These are phyloP conservation scores for Dendrocincla fuliginosa DNA, from an alignment of 2,797 vertebrate species.

Conservation along the genomic window DNA sequence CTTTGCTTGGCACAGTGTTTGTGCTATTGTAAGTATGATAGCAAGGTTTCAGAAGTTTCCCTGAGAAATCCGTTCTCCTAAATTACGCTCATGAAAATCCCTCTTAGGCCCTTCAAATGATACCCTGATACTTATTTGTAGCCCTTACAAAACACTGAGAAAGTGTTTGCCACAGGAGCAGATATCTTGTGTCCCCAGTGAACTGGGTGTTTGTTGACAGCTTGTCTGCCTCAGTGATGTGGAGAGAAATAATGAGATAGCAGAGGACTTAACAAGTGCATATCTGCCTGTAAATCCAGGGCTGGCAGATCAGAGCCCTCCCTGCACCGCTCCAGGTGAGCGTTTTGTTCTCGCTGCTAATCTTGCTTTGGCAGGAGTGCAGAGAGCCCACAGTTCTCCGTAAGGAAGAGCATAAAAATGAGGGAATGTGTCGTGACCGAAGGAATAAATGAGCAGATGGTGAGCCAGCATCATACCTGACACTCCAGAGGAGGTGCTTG, in stretches of 20 bases:
- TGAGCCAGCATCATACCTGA: slow-evolving; percentile 27
- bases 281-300: neutral
- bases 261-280: neutral
- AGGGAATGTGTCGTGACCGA: slow-evolving; percentile 15
- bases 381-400: neutral
- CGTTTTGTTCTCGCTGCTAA: neutral
- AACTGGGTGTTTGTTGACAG: neutral
- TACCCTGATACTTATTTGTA: neutral
- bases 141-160: neutral
- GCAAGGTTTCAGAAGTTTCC: neutral
- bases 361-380: neutral
- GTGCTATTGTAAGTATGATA: neutral
- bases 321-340: neutral
- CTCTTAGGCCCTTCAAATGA: neutral
- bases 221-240: neutral
- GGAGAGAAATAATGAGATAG: slow-evolving; percentile 22
- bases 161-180: neutral
- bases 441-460: slow-evolving; percentile 60
- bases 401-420: neutral
- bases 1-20: neutral
- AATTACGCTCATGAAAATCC: neutral
- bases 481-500: slow-evolving; percentile 28
- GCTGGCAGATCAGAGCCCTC: neutral
- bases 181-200: neutral
- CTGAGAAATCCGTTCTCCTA: neutral